Percentiles rank a stretch among this genome's conserved stretches.
phyloP scores from a whole-genome alignment of 2,888 invertebrate genomes.

The Pilophorus perplexus region DNA sequence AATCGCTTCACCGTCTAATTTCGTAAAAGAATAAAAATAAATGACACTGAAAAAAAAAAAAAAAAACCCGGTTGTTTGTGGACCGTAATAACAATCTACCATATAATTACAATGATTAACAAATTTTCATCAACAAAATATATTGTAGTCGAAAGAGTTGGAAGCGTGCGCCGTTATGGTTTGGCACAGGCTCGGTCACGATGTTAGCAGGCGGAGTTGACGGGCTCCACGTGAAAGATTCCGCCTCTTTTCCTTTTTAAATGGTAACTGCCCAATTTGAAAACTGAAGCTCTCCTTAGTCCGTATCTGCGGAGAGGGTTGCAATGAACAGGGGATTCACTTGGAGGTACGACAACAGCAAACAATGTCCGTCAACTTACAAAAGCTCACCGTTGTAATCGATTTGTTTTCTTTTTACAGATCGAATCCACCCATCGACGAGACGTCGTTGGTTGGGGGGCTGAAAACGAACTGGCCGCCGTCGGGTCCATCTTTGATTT shows the following conservation, averaged over 20 bases:
- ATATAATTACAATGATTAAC: constrained; percentile 21
- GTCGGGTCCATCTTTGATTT: constrained; percentile 66
- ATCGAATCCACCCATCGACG: constrained; percentile 23
- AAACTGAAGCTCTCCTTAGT: constrained; percentile 11
- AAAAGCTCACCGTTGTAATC: constrained; percentile 2
- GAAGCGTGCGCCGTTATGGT: constrained; percentile 1
- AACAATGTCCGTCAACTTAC: too few relatives aligned
- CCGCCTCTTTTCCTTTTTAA: too few relatives aligned
- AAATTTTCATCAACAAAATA: constrained; percentile 25
- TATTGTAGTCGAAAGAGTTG: constrained; percentile 7
- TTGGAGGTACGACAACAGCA: neutral
- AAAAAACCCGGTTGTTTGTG: too few relatives aligned
- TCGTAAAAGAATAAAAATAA: too few relatives aligned
- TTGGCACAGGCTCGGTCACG: constrained; percentile 12
- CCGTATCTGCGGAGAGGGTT: neutral
- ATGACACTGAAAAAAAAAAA: too few relatives aligned
- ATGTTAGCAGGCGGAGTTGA: neutral
- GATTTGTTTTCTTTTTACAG: constrained; percentile 17
- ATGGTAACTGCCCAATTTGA: constrained; percentile 25
- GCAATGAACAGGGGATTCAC: neutral
- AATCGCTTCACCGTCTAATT: too few relatives aligned
- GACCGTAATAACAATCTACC: too few relatives aligned
- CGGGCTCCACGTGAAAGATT: too few relatives aligned
- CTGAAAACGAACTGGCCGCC: constrained; percentile 64
- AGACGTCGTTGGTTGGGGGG: constrained; percentile 53